Conservation (phyloP, 2,888 invertebrate species). For the Dorcus parallelipipedus region DNA sequence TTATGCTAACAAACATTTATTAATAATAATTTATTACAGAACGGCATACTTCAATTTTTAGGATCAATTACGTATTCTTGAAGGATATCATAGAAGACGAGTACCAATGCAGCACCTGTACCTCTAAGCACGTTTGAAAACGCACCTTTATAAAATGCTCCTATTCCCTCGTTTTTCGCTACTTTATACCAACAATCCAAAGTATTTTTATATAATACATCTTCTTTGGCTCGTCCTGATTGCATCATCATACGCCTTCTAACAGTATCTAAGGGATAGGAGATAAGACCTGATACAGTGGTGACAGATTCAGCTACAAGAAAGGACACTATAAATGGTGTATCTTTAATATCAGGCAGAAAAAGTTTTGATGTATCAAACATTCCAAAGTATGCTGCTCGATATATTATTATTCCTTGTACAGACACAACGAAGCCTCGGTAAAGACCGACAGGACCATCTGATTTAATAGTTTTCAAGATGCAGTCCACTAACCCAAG, state of each 20-base stretch:
- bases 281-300: constrained; percentile 86
- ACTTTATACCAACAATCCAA: constrained; percentile 89
- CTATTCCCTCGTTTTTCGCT: constrained; percentile 73
- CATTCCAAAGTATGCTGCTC: constrained; percentile 93
- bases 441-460: constrained; percentile 84
- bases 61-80: background rate
- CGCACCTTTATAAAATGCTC: constrained; percentile 95
- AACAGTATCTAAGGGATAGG: constrained; percentile 95
- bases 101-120: constrained; percentile 90
- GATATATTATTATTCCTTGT: constrained; percentile 94
- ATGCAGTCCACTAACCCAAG: constrained; percentile 85
- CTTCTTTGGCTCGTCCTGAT: constrained; percentile 79
- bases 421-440: constrained; percentile 93
- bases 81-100: constrained; percentile 76
- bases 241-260: constrained; percentile 99
- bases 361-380: constrained; percentile 94
- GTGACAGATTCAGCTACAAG: constrained; percentile 88
- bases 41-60: too few relatives aligned
- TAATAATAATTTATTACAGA: too few relatives aligned
- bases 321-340: constrained; percentile 89
- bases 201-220: constrained; percentile 86
- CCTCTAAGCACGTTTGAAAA: constrained; percentile 92
- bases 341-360: constrained; percentile 89
- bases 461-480: constrained; percentile 78
- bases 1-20: too few relatives aligned